Evolutionary conservation across 2,797 vertebrate genomes (phyloP).

Genomic region (Microtus californicus): DNA sequence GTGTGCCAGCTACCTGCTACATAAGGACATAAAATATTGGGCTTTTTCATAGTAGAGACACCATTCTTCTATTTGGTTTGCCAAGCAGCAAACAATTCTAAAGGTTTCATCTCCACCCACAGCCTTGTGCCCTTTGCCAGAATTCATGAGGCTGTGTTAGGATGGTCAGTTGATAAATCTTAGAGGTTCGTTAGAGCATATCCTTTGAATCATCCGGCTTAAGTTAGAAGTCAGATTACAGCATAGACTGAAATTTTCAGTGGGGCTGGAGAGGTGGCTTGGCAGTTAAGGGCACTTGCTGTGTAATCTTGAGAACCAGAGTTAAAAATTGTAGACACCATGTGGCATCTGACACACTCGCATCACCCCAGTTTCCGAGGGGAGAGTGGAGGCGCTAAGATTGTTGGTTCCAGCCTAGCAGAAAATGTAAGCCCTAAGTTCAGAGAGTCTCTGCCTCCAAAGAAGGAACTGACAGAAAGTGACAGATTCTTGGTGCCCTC

Average conservation of each 20-base stretch:
- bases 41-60: constrained; percentile 24
- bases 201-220: neutral
- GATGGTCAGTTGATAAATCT: neutral
- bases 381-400: neutral
- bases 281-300: neutral
- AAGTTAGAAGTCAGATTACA: neutral
- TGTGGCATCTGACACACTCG: neutral
- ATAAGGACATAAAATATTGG: neutral
- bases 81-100: neutral
- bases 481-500: neutral
- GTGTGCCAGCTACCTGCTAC: neutral
- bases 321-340: neutral
- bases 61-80: neutral
- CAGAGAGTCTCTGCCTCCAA: neutral
- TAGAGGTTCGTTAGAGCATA: neutral
- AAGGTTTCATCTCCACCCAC: neutral
- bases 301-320: neutral
- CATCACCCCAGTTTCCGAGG: neutral
- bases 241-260: neutral
- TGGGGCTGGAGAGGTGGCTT: neutral
- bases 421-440: neutral
- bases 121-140: neutral
- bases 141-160: neutral
- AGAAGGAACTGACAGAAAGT: neutral
- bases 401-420: neutral